Evolutionary conservation across 2,797 vertebrate species (phyloP).

Genomic region (Myotis daubentonii): DNA sequence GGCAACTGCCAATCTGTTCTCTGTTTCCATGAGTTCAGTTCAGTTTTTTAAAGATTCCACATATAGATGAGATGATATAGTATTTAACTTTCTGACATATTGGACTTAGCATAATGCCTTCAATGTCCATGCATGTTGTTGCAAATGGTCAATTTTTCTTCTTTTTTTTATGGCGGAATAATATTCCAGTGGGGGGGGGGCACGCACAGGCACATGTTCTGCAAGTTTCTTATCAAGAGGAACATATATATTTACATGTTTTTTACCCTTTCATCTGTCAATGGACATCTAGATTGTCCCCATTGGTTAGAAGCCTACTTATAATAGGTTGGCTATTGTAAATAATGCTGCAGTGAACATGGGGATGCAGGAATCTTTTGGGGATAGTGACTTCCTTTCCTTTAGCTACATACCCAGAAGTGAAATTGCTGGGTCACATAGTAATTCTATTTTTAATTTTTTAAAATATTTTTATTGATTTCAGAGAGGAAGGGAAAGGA

Average conservation of each 20-base stretch:
- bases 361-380: neutral
- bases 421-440: neutral
- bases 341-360: neutral
- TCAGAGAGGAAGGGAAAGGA: too few relatives aligned
- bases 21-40: neutral
- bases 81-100: neutral
- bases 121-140: neutral
- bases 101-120: neutral
- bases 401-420: neutral
- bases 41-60: neutral
- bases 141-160: neutral
- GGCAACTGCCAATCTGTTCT: neutral
- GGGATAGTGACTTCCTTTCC: neutral
- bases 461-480: too few relatives aligned
- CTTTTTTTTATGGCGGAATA: neutral
- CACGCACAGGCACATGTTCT: neutral
- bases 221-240: neutral
- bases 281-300: neutral
- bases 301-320: neutral
- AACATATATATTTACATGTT: neutral
- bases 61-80: neutral
- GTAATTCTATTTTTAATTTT: neutral
- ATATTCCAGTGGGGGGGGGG: neutral
- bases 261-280: neutral
- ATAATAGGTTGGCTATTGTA: neutral